Percentiles rank a stretch among this genome's conserved stretches.
These are phyloP conservation scores for Caenorhabditis doughertyi DNA, from an alignment of 2,888 invertebrate genomes.

Conservation along the genomic window DNA sequence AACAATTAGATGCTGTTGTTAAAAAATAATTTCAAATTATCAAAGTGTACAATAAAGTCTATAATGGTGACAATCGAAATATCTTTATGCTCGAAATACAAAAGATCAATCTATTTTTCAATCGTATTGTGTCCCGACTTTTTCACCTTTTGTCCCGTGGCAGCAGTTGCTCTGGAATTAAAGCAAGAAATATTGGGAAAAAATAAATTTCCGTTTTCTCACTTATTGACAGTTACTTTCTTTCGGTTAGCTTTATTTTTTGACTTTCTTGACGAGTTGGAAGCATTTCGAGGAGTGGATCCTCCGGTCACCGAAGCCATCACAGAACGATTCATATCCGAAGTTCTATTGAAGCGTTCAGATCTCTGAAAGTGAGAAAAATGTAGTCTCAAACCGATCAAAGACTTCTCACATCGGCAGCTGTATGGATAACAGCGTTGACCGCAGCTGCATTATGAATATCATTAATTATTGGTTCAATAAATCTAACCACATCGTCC, in stretches of 20 bases:
- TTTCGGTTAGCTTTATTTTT: conserved; percentile 8
- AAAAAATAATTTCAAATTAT: conserved; percentile 47
- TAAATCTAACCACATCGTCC: conserved; percentile 61
- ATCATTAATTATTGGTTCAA: conserved; percentile 61
- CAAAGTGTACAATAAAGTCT: too few species aligned
- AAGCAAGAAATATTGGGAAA: too few species aligned
- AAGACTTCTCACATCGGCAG: conserved; percentile 2
- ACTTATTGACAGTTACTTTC: background rate
- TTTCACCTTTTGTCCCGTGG: too few species aligned
- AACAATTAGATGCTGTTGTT: conserved; percentile 64
- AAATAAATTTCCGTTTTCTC: too few species aligned
- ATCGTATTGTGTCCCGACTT: too few species aligned
- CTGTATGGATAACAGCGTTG: conserved; percentile 1
- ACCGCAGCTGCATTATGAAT: conserved; percentile 35
- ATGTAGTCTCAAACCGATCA: background rate
- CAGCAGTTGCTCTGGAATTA: too few species aligned
- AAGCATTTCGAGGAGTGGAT: conserved; percentile 11
- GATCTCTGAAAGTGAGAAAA: conserved; percentile 28
- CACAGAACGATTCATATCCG: conserved; percentile 6
- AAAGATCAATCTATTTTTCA: too few species aligned
- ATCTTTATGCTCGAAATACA: too few species aligned
- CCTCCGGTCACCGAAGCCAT: background rate
- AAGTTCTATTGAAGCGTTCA: background rate
- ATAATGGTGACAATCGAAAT: too few species aligned
- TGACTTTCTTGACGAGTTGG: conserved; percentile 26